These are phyloP conservation scores for Drosophila suboccidentalis DNA, from an alignment of 2,888 invertebrate species.

Conservation along the genomic window DNA sequence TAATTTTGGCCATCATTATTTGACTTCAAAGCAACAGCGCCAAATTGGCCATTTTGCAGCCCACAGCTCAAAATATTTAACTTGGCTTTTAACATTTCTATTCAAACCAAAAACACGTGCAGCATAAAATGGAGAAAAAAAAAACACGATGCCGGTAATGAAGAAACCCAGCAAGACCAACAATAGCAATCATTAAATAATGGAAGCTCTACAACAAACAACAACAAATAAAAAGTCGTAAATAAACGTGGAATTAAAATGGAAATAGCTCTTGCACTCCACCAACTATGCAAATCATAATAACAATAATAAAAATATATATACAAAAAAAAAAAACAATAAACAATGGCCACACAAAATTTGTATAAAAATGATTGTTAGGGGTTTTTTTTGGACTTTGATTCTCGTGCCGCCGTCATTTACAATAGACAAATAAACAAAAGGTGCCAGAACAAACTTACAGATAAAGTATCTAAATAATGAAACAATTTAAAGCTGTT, in stretches of 20 bases:
- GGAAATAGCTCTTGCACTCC: slow-evolving; percentile 38
- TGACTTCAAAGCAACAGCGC: slow-evolving; percentile 44
- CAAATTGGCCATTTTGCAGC: slow-evolving; percentile 45
- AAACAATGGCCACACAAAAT: slow-evolving; percentile 42
- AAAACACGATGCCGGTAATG: slow-evolving; percentile 40
- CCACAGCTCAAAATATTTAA: slow-evolving; percentile 44
- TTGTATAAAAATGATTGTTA: slow-evolving; percentile 39
- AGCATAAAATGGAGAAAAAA: slow-evolving; percentile 16
- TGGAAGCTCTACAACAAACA: slow-evolving; percentile 40
- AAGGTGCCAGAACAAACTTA: slow-evolving; percentile 49
- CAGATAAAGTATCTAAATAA: slow-evolving; percentile 47
- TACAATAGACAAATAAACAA: slow-evolving; percentile 32
- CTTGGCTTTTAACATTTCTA: slow-evolving; percentile 41
- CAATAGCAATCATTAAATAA: slow-evolving; percentile 65
- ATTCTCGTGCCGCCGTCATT: slow-evolving; percentile 23
- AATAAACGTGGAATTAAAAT: slow-evolving; percentile 59
- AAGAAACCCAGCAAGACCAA: slow-evolving; percentile 44
- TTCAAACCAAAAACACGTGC: slow-evolving; percentile 69
- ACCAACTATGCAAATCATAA: slow-evolving; percentile 54
- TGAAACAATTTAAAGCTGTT: slow-evolving; percentile 58
- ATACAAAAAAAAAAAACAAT: neutral
- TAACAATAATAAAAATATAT: slow-evolving; percentile 11
- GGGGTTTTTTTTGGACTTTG: slow-evolving; percentile 36
- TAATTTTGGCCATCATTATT: slow-evolving; percentile 17
- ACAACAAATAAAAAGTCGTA: slow-evolving; percentile 44